These are phyloP conservation scores for Cyanoderma ruficeps DNA, from an alignment of 2,113 vertebrate species.

Conservation along the genomic window DNA sequence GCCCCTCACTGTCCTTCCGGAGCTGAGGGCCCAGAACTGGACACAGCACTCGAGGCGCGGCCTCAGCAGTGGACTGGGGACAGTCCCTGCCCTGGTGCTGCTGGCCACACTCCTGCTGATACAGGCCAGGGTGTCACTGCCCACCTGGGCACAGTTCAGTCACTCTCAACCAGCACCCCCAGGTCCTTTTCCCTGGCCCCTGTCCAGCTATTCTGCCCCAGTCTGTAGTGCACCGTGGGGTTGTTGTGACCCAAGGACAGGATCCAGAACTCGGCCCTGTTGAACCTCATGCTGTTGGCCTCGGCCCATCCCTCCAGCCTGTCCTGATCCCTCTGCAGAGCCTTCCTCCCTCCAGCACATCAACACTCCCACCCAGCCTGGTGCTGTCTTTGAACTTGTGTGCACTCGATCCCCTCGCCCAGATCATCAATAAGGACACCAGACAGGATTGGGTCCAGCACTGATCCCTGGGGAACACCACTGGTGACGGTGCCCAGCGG, in stretches of 20 bases:
- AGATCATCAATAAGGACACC: background rate
- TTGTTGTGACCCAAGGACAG: background rate
- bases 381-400: background rate
- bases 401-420: rapidly evolving
- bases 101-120: background rate
- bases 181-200: background rate
- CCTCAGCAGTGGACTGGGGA: background rate
- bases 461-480: background rate
- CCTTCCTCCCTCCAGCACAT: background rate
- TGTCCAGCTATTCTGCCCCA: background rate
- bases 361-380: background rate
- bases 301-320: no score
- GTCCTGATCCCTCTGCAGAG: background rate
- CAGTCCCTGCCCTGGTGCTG: background rate
- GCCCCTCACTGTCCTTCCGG: background rate
- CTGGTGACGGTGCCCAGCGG: background rate
- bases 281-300: background rate
- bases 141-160: background rate
- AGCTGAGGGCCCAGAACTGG: background rate
- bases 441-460: background rate
- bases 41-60: rapidly evolving
- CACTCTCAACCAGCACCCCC: rapidly evolving
- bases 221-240: background rate
- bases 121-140: background rate
- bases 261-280: background rate